These are phyloP conservation scores for Meloidogyne chitwoodi DNA, from an alignment of 1,140 invertebrate species.

Conservation along the genomic window DNA sequence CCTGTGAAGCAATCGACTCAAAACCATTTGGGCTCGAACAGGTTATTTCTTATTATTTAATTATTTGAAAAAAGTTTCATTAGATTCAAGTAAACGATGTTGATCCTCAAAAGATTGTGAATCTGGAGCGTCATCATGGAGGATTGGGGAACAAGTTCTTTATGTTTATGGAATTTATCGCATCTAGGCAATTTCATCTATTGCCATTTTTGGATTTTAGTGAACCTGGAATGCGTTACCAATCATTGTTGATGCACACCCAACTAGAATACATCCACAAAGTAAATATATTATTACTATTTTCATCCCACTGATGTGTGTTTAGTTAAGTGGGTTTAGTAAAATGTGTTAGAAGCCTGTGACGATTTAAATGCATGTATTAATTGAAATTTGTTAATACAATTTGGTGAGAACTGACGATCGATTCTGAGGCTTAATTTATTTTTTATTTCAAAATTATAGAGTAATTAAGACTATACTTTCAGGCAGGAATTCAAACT, in stretches of 20 bases:
- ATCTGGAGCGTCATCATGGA: constrained; percentile 36
- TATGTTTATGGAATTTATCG: constrained; percentile 33
- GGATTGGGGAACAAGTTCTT: constrained; percentile 41
- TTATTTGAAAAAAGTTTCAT: not conserved
- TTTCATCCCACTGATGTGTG: not conserved
- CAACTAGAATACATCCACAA: constrained; percentile 30
- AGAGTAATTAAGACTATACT: not conserved
- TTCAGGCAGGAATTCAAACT: constrained; percentile 38
- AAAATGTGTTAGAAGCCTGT: not conserved
- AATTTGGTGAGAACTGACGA: not conserved
- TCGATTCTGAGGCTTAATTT: not conserved
- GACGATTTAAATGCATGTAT: not conserved
- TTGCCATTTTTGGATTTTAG: constrained; percentile 28
- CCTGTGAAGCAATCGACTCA: constrained; percentile 27
- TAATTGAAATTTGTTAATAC: not conserved
- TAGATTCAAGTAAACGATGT: not conserved
- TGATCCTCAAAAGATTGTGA: constrained; percentile 2
- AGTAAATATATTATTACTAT: constrained; percentile 20
- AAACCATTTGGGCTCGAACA: constrained; percentile 27
- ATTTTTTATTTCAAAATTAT: not conserved
- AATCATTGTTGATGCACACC: constrained; percentile 17
- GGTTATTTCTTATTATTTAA: not conserved
- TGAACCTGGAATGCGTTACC: constrained; percentile 24
- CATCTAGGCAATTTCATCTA: constrained; percentile 32
- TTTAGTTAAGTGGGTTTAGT: not conserved